Base-by-base conservation (phyloP, 2,797 vertebrate genomes). In the Falco columbarius region DNA sequence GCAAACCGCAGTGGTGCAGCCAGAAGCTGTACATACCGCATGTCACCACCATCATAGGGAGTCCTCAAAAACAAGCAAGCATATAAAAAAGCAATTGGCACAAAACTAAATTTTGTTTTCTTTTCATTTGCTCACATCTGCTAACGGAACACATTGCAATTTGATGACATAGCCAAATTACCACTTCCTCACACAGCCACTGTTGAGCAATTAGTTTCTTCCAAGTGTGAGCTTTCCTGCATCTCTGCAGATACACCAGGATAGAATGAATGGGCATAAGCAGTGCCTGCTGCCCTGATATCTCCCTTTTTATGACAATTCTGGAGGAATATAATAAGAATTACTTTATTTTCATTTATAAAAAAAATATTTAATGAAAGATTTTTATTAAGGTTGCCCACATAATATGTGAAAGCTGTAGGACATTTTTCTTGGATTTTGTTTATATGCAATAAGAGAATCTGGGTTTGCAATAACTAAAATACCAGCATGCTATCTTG, bases 81-180 rank as follows among this genome's bases (percentile, higher is more conserved):
- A 75, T 95, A 93, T 89, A 95, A 93, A 96, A 96, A 95, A 97
- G 89, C 92, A 96, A 93, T 94, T 97, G 96, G 86, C 87, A 93
- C 75, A 95, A 91, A 91, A 77, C 77, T 17, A 93, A 93, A 95
- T 91, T 96, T 85, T 86, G 77, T 58, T 96, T 94, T 87, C 81
- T 95, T 84, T 97, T 97, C 98, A 98, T 98, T 97, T 96, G 89
- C 86, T 91, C 96, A 97, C 98, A 98, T 98, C 98, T 98, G 98
- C 93, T 97, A 95, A 95, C 93, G 94, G 94, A 98, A 97, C 40
- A 55, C 95, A 97, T 96, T 97, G 85, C 95, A 91, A 97, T 97
- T 98, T 97, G 95, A 98, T 98, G 97, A 95, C 96, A 95, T 77
- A 97, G 97, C 88, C 96, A 97, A 97, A 98, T 97, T 98, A 91